phyloP scores from a whole-genome alignment of 2,888 invertebrate genomes.

The Epirrita christyi region DNA sequence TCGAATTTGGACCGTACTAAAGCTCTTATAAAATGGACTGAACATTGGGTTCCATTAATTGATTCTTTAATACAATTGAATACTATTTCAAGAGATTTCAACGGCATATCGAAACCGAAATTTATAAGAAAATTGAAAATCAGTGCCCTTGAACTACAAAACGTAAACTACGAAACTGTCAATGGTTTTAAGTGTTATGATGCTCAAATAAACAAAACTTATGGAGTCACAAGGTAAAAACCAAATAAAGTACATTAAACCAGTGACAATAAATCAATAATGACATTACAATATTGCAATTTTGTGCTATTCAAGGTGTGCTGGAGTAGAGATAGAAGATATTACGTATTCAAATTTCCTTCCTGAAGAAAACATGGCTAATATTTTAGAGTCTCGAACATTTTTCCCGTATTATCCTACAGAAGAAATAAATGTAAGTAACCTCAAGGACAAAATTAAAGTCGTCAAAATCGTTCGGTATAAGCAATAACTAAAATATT shows the following conservation, averaged over 20 bases:
- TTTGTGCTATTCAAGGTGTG: constrained; percentile 46
- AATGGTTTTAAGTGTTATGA: constrained; percentile 13
- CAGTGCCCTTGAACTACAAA: constrained; percentile 19
- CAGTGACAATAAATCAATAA: not conserved
- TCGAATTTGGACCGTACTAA: constrained; percentile 28
- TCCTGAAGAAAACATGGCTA: constrained; percentile 31
- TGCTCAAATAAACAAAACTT: constrained; percentile 20
- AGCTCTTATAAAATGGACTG: constrained; percentile 34
- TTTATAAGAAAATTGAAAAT: constrained; percentile 32
- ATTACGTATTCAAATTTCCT: constrained; percentile 46
- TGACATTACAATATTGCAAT: constrained; percentile 8
- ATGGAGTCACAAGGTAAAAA: constrained; percentile 30
- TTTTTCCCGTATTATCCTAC: constrained; percentile 49
- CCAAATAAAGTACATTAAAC: not conserved
- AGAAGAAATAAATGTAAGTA: constrained; percentile 49
- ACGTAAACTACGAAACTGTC: not conserved
- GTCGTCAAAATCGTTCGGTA: not conserved
- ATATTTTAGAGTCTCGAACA: constrained; percentile 37
- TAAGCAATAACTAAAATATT: constrained; percentile 25
- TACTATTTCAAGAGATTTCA: constrained; percentile 25
- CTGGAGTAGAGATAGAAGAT: constrained; percentile 48
- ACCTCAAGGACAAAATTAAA: not conserved
- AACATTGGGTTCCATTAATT: constrained; percentile 36
- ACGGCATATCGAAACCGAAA: constrained; percentile 33
- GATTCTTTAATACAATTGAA: constrained; percentile 41